Evolutionary conservation across 2,797 vertebrate genomes (phyloP), one percentile per base, ranked within the genome.

Genomic region (Micromesistius poutassou): DNA sequence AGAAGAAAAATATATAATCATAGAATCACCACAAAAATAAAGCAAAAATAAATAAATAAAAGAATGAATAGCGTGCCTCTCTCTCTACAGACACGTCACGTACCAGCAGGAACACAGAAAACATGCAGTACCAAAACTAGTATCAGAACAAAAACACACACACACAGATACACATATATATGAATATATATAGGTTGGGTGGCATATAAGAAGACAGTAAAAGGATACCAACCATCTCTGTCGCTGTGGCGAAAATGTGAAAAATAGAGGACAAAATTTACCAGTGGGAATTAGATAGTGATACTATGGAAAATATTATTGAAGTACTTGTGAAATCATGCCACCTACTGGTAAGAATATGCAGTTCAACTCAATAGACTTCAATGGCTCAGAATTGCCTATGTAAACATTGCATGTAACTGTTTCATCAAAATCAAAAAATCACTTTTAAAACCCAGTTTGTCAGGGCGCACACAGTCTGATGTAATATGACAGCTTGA

Each of bases 141-240:
- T 28, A 28, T 66, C 8, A 7, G n/a, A 66, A 66, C 62, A 66
- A 66, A 50, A 12, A 50, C 46, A 50, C 46, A 50, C 46, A 50
- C 14, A 16, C 14, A 50, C 25, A 12, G 9, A 66, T n/a, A 62
- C 50, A 62, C 2, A 28, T 12, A 68, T 28, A 68, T 4, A 62
- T 68, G 4, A 2, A 62, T n/a, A 62, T 62, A 62, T 62, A 62
- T 30, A 31, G 30, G 68, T 71, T 31, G 30, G 25, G 10, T 14
- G 14, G 68, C 10, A 1, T 12, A 19, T 46, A 55, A 77, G 77
- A 76, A 46, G 28, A 80, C 76, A 84, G 70, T 68, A 74, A 77
- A 82, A 87, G 85, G 83, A 92, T 98, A 99, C 98, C 87, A 97
- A 99, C 98, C 97, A 99, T 99, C 98, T 95, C 88, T 99, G 98